A percentile compares a stretch with the other conserved stretches of the same genome.
phyloP scores from a whole-genome alignment of 1,140 invertebrate species.

The Platyura marginata region DNA sequence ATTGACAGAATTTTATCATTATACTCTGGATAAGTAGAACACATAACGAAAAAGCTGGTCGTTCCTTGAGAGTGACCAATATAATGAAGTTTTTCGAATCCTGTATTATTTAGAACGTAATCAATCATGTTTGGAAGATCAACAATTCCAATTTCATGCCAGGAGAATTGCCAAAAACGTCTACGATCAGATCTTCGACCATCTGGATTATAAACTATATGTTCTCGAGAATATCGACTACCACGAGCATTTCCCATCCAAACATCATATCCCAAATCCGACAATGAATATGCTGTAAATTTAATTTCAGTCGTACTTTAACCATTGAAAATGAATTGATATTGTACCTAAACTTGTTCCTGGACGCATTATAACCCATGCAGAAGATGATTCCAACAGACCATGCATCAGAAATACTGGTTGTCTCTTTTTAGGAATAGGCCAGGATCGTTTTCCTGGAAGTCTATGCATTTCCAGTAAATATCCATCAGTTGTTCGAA shows the following conservation, averaged over 20 bases:
- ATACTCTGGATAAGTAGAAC: slow-evolving; percentile 40
- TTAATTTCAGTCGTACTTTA: too few species aligned
- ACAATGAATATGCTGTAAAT: slow-evolving; percentile 25
- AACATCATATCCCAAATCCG: slow-evolving; percentile 45
- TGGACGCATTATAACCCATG: slow-evolving; percentile 45
- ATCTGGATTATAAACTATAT: slow-evolving; percentile 6
- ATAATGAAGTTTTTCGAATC: slow-evolving; percentile 34
- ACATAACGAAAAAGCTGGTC: slow-evolving; percentile 38
- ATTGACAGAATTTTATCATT: slow-evolving; percentile 37
- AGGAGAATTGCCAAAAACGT: slow-evolving; percentile 8
- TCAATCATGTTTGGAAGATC: slow-evolving; percentile 41
- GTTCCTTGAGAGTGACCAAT: slow-evolving; percentile 47
- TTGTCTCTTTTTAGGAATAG: slow-evolving; percentile 7
- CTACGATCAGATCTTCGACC: neutral
- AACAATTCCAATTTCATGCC: slow-evolving; percentile 29
- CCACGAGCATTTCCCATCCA: slow-evolving; percentile 34
- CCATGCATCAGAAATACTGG: slow-evolving; percentile 43
- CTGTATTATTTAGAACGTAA: slow-evolving; percentile 29
- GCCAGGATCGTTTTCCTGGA: slow-evolving; percentile 9
- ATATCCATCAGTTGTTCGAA: slow-evolving; percentile 32
- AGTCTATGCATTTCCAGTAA: slow-evolving; percentile 31
- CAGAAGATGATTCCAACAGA: slow-evolving; percentile 43
- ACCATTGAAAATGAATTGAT: too few species aligned
- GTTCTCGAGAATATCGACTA: slow-evolving; percentile 17
- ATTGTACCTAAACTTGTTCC: slow-evolving; percentile 43